Evolutionary conservation across 2,888 invertebrate genomes (phyloP).

Genomic region (Labia minor): DNA sequence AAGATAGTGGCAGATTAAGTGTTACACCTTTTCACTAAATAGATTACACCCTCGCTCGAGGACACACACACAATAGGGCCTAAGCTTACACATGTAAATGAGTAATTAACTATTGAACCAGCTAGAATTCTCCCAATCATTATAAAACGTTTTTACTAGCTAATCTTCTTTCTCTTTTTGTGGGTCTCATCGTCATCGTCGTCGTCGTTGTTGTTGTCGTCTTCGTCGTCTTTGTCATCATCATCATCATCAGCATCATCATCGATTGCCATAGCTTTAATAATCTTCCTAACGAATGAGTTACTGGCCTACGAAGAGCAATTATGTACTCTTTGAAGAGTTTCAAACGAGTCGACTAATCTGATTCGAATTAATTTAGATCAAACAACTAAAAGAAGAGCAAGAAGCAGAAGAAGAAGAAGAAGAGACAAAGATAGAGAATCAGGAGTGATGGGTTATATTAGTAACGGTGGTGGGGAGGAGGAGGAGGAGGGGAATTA

Average conservation of each 20-base stretch:
- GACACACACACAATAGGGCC: background rate
- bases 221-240: no score
- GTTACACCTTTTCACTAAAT: background rate
- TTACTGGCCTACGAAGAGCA: background rate
- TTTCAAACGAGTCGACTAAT: background rate
- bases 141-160: background rate
- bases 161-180: constrained; percentile 1
- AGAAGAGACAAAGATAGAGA: no score
- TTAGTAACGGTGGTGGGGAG: no score
- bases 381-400: background rate
- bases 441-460: no score
- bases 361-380: constrained; percentile 13
- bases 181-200: no score
- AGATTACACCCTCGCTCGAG: background rate
- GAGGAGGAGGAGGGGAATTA: background rate
- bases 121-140: no score
- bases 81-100: constrained; percentile 13
- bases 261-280: background rate
- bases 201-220: no score
- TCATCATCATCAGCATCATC: no score
- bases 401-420: no score
- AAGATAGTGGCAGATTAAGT: constrained; percentile 7
- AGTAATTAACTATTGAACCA: background rate
- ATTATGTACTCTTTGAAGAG: background rate
- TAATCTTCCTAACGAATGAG: background rate